A percentile compares a stretch with the other conserved stretches of the same genome.
Conservation (phyloP, 2,888 invertebrate species). For the Harpalus rufipes region DNA sequence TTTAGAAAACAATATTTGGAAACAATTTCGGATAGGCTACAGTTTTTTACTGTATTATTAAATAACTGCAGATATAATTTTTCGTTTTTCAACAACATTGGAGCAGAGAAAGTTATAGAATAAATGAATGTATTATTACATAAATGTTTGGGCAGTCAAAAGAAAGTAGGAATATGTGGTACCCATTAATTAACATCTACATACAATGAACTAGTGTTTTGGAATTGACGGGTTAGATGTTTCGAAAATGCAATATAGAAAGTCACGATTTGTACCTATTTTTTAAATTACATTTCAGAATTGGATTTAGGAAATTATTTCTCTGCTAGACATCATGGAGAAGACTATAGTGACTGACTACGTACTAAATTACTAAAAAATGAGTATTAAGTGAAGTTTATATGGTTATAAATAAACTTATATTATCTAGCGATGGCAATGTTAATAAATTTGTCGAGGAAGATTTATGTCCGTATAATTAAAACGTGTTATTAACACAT, state of each 20-base stretch:
- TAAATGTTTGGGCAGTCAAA: conserved; percentile 5
- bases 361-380: too few species aligned
- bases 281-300: background rate
- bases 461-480: too few species aligned
- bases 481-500: too few species aligned
- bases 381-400: too few species aligned
- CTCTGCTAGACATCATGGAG: too few species aligned
- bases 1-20: background rate
- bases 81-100: conserved; percentile 12
- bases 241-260: background rate
- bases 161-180: conserved; percentile 19
- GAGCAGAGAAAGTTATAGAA: background rate
- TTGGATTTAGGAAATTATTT: too few species aligned
- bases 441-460: too few species aligned
- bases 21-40: conserved; percentile 10
- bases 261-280: conserved; percentile 5
- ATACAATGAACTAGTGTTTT: conserved; percentile 11
- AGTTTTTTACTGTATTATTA: too few species aligned
- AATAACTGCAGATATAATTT: conserved; percentile 23
- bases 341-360: too few species aligned
- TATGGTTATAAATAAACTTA: too few species aligned
- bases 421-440: too few species aligned
- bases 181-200: conserved; percentile 11
- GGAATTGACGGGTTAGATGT: background rate
- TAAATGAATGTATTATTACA: background rate